Percentiles rank a stretch among this genome's conserved stretches.
Conservation (phyloP, 2,113 vertebrate species). For the Chaenocephalus aceratus region DNA sequence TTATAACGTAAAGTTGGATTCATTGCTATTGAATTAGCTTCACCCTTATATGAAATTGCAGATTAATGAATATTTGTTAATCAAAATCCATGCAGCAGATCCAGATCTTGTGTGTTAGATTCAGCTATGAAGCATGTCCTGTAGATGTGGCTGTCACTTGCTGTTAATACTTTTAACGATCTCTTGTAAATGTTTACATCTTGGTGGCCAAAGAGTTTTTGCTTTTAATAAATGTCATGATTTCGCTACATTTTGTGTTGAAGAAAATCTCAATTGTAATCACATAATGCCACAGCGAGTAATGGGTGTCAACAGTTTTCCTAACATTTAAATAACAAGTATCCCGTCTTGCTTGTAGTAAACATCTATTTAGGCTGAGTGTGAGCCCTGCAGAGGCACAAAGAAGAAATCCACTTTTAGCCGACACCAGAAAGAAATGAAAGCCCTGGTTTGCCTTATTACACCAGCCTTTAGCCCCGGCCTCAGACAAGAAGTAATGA, state of each 20-base stretch:
- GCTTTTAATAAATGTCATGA: background rate
- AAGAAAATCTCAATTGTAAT: background rate
- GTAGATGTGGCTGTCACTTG: background rate
- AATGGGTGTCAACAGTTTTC: background rate
- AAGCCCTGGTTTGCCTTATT: conserved; percentile 58
- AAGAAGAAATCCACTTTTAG: conserved; percentile 16
- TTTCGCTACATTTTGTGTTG: background rate
- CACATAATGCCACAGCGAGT: background rate
- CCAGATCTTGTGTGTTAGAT: background rate
- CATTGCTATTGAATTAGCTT: background rate
- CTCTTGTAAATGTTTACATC: background rate
- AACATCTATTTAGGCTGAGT: background rate
- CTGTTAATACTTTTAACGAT: background rate
- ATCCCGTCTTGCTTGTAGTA: background rate
- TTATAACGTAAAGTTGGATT: background rate
- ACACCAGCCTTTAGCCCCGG: conserved; percentile 45
- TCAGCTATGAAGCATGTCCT: background rate
- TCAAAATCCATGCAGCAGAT: background rate
- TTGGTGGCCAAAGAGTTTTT: background rate
- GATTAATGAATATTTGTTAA: background rate
- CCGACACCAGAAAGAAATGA: conserved; percentile 46
- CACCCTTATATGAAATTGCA: background rate
- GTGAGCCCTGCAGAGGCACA: conserved; percentile 10
- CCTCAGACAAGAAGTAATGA: conserved; percentile 62
- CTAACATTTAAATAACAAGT: background rate